Evolutionary conservation across 64 coral and sea anemone genomes (phyloP).

Genomic region (Actinia tenebrosa): DNA sequence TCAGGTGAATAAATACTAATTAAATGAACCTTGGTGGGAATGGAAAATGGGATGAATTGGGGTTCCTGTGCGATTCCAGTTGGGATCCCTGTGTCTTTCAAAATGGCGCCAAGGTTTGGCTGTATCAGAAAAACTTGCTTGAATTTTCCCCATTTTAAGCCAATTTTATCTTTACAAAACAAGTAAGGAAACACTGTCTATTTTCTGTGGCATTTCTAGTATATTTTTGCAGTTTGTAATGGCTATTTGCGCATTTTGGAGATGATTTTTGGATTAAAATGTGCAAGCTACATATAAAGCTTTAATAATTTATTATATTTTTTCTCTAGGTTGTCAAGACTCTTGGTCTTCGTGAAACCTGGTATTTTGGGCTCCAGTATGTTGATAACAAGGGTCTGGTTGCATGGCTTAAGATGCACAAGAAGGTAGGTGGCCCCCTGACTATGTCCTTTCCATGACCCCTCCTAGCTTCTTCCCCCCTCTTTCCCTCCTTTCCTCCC

Average conservation of each 20-base stretch:
- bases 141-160: neutral
- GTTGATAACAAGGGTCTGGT: constrained; percentile 67
- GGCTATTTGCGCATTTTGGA: neutral
- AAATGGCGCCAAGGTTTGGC: neutral
- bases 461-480: neutral
- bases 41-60: neutral
- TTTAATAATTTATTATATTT: neutral
- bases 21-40: neutral
- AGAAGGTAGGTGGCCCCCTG: constrained; percentile 59
- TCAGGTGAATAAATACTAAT: constrained; percentile 32
- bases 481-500: neutral
- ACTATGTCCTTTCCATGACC: neutral
- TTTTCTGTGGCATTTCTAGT: neutral
- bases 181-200: neutral
- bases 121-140: neutral
- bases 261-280: neutral
- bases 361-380: constrained; percentile 90
- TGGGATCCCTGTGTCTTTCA: neutral
- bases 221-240: neutral
- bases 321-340: constrained; percentile 85
- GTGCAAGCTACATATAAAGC: no score
- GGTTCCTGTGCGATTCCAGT: neutral
- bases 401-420: constrained; percentile 90
- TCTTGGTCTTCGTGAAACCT: constrained; percentile 89
- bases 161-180: neutral